Evolutionary conservation across 2,888 invertebrate species (phyloP), one percentile per base, ranked within the genome.

Genomic region (Scaptomyza tumidula): DNA sequence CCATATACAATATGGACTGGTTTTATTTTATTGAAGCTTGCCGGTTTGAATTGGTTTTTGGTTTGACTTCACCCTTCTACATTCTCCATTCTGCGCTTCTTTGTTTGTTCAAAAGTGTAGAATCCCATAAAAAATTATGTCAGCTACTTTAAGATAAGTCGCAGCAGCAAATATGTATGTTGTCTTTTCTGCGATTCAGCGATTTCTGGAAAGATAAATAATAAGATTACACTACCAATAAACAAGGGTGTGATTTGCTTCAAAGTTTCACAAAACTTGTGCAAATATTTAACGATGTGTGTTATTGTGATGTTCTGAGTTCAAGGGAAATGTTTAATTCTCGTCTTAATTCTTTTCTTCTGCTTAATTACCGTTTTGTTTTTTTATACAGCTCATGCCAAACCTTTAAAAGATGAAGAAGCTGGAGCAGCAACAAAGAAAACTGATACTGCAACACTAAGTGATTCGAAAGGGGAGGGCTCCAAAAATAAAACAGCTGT

Each of bases 401-500:
- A 83, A 50, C 88, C 85, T 56, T 29, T 76, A 3, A 14, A 27
- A 11, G 39, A 10, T 57, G 52, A 70, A 29, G 76, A 80, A 11
- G 44, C 48, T 48, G 37, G n/a, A 61, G 52, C 66, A 31, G 76
- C 83, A 11, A 44, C 46, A 48, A 59, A n/a, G 54, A 58, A 75
- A 61, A 59, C 61, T 29, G 79, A 76, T 33, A 71, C 72, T 16
- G 78, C 74, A 19, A 78, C 74, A 66, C 41, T 79, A 58, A 82
- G 79, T 65, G 87, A 87, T 64, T 68, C 80, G 55, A 75, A 67
- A 62, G 78, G 56, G 44, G 60, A 45, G 66, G 56, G 13, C 33
- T 24, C 76, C 78, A 71, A 66, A 78, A 85, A 83, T 72, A 71
- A 71, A 73, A 79, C 86, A 79, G 70, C 79, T 80, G 81, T 78